Conservation (phyloP, 2,888 invertebrate genomes). For the Dilophus febrilis region DNA sequence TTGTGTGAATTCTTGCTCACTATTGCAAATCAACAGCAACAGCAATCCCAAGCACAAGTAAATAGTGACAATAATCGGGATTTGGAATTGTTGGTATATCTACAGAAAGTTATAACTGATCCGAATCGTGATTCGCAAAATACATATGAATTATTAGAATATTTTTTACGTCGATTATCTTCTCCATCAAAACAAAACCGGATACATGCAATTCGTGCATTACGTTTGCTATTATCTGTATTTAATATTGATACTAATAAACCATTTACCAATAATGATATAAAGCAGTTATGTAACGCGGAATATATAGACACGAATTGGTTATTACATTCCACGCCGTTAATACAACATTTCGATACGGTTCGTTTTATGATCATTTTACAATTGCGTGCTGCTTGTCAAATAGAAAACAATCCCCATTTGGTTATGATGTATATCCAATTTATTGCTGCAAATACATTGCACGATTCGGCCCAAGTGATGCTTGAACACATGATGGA, state of each 20-base stretch:
- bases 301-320: slow-evolving; percentile 23
- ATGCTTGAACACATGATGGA: slow-evolving; percentile 57
- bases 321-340: slow-evolving; percentile 47
- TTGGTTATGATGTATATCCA: slow-evolving; percentile 60
- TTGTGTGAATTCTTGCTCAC: slow-evolving; percentile 86
- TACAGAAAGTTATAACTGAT: slow-evolving; percentile 36
- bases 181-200: slow-evolving; percentile 65
- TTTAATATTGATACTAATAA: slow-evolving; percentile 13
- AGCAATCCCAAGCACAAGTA: slow-evolving; percentile 21
- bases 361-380: slow-evolving; percentile 50
- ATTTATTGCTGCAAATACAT: slow-evolving; percentile 63
- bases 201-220: slow-evolving; percentile 49
- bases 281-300: slow-evolving; percentile 4
- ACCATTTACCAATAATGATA: slow-evolving; percentile 21
- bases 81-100: slow-evolving; percentile 45
- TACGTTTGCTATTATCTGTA: slow-evolving; percentile 46
- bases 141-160: slow-evolving; percentile 74
- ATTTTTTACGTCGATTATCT: slow-evolving; percentile 69
- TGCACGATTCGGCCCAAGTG: slow-evolving; percentile 40
- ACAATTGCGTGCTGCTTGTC: slow-evolving; percentile 70
- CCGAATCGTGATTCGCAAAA: slow-evolving; percentile 36
- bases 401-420: slow-evolving; percentile 74
- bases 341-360: slow-evolving; percentile 60
- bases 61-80: slow-evolving; percentile 50
- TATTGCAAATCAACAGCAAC: slow-evolving; percentile 32